Evolutionary conservation across 2,797 vertebrate species (phyloP), one percentile per base, ranked within the genome.

Genomic region (Heteromormyrus szaboi): DNA sequence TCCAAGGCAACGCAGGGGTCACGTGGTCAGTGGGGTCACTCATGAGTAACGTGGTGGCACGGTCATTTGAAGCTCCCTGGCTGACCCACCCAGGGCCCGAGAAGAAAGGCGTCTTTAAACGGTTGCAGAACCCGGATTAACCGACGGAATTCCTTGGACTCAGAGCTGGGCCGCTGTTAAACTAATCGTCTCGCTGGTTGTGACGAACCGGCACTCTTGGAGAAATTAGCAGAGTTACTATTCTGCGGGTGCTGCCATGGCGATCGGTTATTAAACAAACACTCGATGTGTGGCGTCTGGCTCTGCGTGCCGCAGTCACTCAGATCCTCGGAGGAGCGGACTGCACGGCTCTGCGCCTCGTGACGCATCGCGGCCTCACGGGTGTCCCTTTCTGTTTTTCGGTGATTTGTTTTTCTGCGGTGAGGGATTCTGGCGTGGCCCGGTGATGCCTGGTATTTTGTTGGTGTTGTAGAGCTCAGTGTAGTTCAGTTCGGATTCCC

Each of bases 81-180:
- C 62, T 68, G 62, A 68, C 25, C 62, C 25, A 29, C 62, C 62
- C 72, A 2, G 37, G 72, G 72, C 72, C 72, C 17, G 93, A 94
- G 54, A 81, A 44, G 56, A 48, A n/a, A 81, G 59, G 9, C 14
- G 17, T 83, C 29, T 81, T 54, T 89, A 87, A 89, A 87, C 44
- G 44, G 68, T 87, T 51, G 22, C 86, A 89, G 89, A 89, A 54
- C 86, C 76, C 25, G 59, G 37, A 83, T 62, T 48, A 6, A 65
- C 68, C 25, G 44, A n/a, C 4, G 81, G 53, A 54, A 84, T 87
- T 87, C 72, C 65, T 89, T 25, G 17, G 33, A 56, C 72, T 83
- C 89, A 41, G 11, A 88, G 14, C 72, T 1, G 33, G 29, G 50
- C 14, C 5, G 54, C 46, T 22, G 79, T 87, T 22, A 41, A n/a